phyloP scores from a whole-genome alignment of 1,140 invertebrate species.

The Trichomalopsis sarcophagae region DNA sequence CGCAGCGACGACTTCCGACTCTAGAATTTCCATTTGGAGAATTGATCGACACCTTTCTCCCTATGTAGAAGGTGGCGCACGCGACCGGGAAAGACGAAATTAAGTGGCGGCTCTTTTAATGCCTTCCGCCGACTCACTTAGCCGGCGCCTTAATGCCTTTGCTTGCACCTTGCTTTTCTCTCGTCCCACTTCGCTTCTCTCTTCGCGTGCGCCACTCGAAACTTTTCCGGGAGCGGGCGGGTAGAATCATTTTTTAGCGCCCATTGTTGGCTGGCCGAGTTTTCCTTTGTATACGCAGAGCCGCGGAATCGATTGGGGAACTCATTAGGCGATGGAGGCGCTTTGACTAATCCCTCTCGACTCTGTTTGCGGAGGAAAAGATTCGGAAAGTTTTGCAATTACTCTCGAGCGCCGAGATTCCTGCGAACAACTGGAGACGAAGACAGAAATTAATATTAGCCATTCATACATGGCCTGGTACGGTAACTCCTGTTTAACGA shows the following conservation, averaged over 20 bases:
- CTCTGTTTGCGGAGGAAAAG: neutral
- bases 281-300: neutral
- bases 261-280: neutral
- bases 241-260: neutral
- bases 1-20: constrained; percentile 26
- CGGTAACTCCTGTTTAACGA: constrained; percentile 14
- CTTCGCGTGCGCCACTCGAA: neutral
- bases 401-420: neutral
- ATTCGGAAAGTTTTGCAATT: neutral
- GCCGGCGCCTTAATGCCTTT: neutral
- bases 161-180: constrained; percentile 9
- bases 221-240: neutral
- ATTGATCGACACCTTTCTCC: constrained; percentile 42
- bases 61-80: neutral
- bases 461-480: neutral
- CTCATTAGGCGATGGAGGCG: neutral
- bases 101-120: constrained; percentile 40
- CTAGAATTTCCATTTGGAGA: constrained; percentile 39
- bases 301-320: neutral
- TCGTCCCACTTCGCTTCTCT: neutral
- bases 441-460: constrained; percentile 28
- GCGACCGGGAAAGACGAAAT: constrained; percentile 14
- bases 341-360: neutral
- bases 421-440: too few species aligned
- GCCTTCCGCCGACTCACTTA: constrained; percentile 32